phyloP scores from a whole-genome alignment of 2,888 invertebrate species.

The Silvanus unidentatus region DNA sequence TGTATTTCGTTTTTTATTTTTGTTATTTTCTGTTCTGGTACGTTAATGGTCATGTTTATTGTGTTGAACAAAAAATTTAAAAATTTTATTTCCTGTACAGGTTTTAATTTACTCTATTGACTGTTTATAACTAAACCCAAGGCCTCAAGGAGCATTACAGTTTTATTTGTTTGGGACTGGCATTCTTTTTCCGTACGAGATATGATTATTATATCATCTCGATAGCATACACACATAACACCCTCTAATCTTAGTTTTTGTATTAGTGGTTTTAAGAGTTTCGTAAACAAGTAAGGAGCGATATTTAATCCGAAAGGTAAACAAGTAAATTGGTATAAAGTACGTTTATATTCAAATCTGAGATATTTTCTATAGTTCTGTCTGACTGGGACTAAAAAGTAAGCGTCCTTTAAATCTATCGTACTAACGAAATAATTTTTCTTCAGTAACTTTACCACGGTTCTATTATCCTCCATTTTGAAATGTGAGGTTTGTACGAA shows the following conservation, averaged over 20 bases:
- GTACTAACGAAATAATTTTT: background rate
- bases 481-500: background rate
- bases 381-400: background rate
- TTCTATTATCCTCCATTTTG: background rate
- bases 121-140: background rate
- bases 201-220: background rate
- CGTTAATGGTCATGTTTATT: too few relatives aligned
- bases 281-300: background rate
- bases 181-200: background rate
- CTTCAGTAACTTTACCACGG: background rate
- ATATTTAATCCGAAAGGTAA: background rate
- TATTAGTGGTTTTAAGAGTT: background rate
- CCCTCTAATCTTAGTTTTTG: background rate
- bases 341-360: background rate
- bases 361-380: background rate
- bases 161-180: background rate
- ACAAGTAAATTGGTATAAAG: background rate
- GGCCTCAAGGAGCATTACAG: background rate
- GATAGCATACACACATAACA: background rate
- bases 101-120: too few relatives aligned
- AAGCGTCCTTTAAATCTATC: slow-evolving; percentile 1
- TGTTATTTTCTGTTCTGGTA: too few relatives aligned
- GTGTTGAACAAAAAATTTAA: too few relatives aligned
- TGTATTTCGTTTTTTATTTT: too few relatives aligned
- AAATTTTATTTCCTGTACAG: too few relatives aligned